A percentile compares a stretch with the other conserved stretches of the same genome.
phyloP scores from a whole-genome alignment of 2,113 vertebrate species.

The Phoenicopterus ruber region DNA sequence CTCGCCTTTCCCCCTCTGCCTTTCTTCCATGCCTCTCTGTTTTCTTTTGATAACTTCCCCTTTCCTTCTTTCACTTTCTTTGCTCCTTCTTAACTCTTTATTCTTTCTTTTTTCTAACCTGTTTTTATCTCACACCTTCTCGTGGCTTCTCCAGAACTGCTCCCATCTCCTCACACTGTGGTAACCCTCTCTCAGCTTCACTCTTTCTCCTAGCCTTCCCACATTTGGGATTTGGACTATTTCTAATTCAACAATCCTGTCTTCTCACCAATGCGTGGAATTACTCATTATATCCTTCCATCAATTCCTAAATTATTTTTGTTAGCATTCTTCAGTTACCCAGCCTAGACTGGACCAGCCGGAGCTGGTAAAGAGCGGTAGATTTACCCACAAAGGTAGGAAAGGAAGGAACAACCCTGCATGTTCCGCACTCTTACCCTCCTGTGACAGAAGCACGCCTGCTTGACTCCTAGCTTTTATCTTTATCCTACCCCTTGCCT shows the following conservation, averaged over 20 bases:
- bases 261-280: not conserved
- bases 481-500: not conserved
- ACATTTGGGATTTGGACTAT: not conserved
- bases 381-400: not conserved
- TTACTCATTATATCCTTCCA: not conserved
- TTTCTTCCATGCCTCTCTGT: not conserved
- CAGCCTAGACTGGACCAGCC: not conserved
- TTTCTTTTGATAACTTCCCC: not conserved
- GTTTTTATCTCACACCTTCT: not conserved
- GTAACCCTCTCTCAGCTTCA: not conserved
- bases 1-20: not conserved
- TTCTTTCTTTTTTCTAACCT: not conserved
- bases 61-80: not conserved
- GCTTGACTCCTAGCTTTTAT: not conserved
- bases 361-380: not conserved
- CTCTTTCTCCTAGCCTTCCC: not conserved
- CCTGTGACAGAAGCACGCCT: not conserved
- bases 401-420: not conserved
- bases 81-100: not conserved
- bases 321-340: not conserved
- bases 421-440: not conserved
- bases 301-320: not conserved
- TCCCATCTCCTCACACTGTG: not conserved
- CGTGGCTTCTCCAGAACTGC: not conserved
- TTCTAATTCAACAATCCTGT: not conserved